These are phyloP conservation scores for Chaitophorus viminalis DNA, from an alignment of 2,888 invertebrate genomes.

Conservation along the genomic window DNA sequence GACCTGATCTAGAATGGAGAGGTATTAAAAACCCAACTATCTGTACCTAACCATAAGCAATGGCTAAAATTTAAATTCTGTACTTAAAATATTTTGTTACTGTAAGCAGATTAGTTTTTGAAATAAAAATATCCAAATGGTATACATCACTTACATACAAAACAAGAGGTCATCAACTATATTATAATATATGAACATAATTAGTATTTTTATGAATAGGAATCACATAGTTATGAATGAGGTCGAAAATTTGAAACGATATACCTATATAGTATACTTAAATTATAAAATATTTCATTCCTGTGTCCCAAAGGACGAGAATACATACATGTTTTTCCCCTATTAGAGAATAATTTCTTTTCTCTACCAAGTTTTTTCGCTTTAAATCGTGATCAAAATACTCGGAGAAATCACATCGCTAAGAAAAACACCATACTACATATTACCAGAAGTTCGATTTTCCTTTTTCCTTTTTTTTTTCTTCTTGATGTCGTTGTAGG, in stretches of 20 bases:
- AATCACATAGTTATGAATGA: constrained; percentile 10
- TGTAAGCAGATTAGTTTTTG: background rate
- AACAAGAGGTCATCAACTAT: too few relatives aligned
- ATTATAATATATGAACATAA: background rate
- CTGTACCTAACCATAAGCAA: constrained; percentile 22
- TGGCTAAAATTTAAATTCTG: background rate
- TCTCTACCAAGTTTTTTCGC: background rate
- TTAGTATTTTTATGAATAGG: background rate
- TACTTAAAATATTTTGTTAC: background rate
- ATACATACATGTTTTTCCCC: constrained; percentile 10
- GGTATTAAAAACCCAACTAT: constrained; percentile 39
- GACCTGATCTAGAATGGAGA: background rate
- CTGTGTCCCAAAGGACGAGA: background rate
- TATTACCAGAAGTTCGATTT: background rate
- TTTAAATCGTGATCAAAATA: constrained; percentile 13
- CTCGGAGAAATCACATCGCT: background rate
- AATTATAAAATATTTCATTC: background rate
- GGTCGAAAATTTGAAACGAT: background rate
- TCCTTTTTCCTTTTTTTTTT: constrained; percentile 1
- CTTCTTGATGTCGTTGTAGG: background rate
- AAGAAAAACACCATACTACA: too few relatives aligned
- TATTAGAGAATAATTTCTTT: constrained; percentile 7
- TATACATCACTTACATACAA: too few relatives aligned
- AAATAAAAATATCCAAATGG: background rate
- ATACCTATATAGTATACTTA: background rate